phyloP scores from a whole-genome alignment of 2,888 invertebrate species.

The Argyresthia albistria region DNA sequence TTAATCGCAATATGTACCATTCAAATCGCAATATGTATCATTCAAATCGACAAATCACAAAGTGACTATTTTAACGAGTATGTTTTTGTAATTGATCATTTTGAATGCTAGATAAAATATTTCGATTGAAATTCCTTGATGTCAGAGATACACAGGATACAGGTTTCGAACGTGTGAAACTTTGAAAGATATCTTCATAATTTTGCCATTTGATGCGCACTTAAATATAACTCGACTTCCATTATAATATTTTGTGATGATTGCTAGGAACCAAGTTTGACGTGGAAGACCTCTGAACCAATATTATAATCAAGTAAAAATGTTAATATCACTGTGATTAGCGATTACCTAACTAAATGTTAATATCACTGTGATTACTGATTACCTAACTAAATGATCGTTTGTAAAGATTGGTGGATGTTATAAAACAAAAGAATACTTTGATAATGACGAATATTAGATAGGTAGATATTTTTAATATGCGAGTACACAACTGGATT shows the following conservation, averaged over 20 bases:
- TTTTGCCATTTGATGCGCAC: not conserved
- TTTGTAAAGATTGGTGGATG: constrained; percentile 1
- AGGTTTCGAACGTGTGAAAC: too few species aligned
- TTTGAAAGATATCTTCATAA: not conserved
- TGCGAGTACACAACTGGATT: constrained; percentile 44
- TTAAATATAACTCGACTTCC: not conserved
- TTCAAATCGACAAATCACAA: too few species aligned
- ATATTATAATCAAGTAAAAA: not conserved
- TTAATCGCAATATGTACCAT: too few species aligned
- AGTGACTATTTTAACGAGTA: too few species aligned
- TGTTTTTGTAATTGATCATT: too few species aligned
- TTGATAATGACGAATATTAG: constrained; percentile 62
- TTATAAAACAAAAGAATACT: constrained; percentile 23
- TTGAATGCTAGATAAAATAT: too few species aligned
- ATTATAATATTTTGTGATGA: not conserved
- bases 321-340: not conserved
- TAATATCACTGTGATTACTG: not conserved
- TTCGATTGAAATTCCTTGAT: too few species aligned
- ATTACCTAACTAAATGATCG: not conserved
- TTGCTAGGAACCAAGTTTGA: not conserved
- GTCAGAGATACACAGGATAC: too few species aligned
- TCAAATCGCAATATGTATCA: too few species aligned
- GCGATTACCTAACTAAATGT: too few species aligned
- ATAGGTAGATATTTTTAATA: constrained; percentile 69
- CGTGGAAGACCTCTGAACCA: not conserved